Evolutionary conservation across 2,888 invertebrate genomes (phyloP).

Genomic region (Heliconius cydno): DNA sequence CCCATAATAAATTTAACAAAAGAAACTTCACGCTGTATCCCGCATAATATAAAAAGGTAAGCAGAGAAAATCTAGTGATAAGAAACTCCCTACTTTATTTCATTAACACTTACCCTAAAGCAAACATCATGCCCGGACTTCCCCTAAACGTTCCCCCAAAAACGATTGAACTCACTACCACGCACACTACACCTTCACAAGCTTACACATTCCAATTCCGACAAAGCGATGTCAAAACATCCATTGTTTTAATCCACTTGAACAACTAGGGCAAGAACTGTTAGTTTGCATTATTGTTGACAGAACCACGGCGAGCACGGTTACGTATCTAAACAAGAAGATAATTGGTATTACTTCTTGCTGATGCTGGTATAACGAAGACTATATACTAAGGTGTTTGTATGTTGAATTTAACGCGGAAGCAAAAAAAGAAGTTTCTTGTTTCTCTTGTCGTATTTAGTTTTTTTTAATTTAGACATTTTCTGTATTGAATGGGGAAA

Average conservation of each 20-base stretch:
- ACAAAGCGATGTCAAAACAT: not conserved
- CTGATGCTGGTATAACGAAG: not conserved
- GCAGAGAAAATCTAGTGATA: too few relatives aligned
- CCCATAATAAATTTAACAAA: too few relatives aligned
- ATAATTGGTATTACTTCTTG: not conserved
- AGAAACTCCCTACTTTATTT: too few relatives aligned
- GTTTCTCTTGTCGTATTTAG: too few relatives aligned
- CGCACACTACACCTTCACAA: too few relatives aligned
- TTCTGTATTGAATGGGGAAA: too few relatives aligned
- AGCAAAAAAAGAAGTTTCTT: too few relatives aligned
- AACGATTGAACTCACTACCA: not conserved
- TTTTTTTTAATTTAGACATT: too few relatives aligned
- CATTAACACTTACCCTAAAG: too few relatives aligned
- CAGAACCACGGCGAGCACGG: not conserved
- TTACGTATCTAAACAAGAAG: not conserved
- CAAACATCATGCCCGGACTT: too few relatives aligned
- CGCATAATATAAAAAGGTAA: too few relatives aligned
- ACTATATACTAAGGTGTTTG: not conserved
- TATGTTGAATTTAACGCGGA: not conserved
- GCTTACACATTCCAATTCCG: not conserved
- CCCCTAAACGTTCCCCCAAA: not conserved
- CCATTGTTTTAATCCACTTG: conserved; percentile 1
- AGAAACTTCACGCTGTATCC: too few relatives aligned
- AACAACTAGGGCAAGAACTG: not conserved
- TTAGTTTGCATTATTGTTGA: not conserved